Conservation (phyloP, 2,888 invertebrate genomes). For the Aradus depressus region DNA sequence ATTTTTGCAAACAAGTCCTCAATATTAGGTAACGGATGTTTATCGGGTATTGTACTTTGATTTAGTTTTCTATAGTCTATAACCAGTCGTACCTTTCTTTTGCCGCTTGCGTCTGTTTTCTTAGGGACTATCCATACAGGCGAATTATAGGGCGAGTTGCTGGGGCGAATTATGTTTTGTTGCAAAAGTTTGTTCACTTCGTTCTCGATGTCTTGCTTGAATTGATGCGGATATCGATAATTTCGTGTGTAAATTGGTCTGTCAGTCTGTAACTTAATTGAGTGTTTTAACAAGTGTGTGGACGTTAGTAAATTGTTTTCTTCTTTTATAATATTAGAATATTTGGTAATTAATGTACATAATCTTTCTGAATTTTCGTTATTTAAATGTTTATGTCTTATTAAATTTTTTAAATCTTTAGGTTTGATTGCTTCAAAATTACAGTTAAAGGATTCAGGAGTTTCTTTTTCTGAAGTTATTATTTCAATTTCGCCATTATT, state of each 20-base stretch:
- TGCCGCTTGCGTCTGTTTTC: slow-evolving; percentile 11
- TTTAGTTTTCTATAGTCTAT: slow-evolving; percentile 19
- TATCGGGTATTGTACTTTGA: slow-evolving; percentile 15
- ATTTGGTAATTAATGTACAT: no score
- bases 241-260: slow-evolving; percentile 18
- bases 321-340: no score
- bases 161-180: slow-evolving; percentile 16
- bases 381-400: no score
- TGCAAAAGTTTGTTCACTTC: slow-evolving; percentile 16
- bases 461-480: no score
- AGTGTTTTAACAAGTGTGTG: slow-evolving; percentile 20
- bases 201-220: slow-evolving; percentile 10
- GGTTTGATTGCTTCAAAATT: no score
- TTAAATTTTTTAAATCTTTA: no score
- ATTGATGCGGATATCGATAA: slow-evolving; percentile 20
- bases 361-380: no score
- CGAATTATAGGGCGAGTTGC: slow-evolving; percentile 14
- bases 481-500: no score
- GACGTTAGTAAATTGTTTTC: no score
- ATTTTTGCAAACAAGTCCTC: no score
- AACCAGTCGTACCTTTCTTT: slow-evolving; percentile 15
- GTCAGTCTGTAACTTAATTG: slow-evolving; percentile 17
- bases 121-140: slow-evolving; percentile 13
- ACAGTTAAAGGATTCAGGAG: no score
- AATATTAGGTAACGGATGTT: slow-evolving; percentile 19